phyloP scores from a whole-genome alignment of 1,140 invertebrate genomes.

The Vollenhovia emeryi region DNA sequence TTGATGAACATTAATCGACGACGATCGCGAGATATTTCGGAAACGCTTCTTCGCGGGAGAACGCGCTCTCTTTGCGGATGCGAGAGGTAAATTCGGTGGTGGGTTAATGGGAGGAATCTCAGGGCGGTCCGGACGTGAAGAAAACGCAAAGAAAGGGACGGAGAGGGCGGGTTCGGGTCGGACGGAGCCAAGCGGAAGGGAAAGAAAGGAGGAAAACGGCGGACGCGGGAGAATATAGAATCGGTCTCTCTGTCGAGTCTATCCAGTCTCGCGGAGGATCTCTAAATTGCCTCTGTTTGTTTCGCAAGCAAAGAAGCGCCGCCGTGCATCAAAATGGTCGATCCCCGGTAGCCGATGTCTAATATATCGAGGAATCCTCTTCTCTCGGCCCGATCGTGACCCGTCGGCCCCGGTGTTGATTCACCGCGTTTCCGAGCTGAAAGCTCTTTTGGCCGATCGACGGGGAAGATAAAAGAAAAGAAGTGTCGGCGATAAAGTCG shows the following conservation, averaged over 20 bases:
- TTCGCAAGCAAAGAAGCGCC: conserved; percentile 71
- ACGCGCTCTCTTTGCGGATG: conserved; percentile 19
- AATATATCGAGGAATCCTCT: conserved; percentile 64
- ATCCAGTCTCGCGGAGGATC: conserved; percentile 57
- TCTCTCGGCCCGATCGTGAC: conserved; percentile 68
- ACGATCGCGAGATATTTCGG: not conserved
- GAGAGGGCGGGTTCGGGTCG: conserved; percentile 21
- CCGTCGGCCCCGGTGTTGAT: conserved; percentile 67
- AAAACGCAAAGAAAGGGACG: conserved; percentile 16
- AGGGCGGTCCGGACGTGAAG: conserved; percentile 32
- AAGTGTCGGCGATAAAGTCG: conserved; percentile 30
- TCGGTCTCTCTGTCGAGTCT: conserved; percentile 60
- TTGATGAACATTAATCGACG: conserved; percentile 13
- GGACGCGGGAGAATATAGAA: conserved; percentile 36
- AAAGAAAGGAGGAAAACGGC: conserved; percentile 28
- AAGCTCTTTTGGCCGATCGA: conserved; percentile 61
- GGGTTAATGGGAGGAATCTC: conserved; percentile 61
- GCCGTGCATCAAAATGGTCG: conserved; percentile 70
- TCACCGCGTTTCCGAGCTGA: conserved; percentile 57
- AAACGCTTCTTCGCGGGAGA: not conserved
- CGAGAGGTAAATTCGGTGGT: not conserved
- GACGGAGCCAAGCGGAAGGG: conserved; percentile 8
- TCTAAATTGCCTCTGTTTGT: conserved; percentile 75
- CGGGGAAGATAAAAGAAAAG: conserved; percentile 37
- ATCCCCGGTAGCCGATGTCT: conserved; percentile 46